These are phyloP conservation scores for Hoplodrina blanda DNA, from an alignment of 2,888 invertebrate species.

Conservation along the genomic window DNA sequence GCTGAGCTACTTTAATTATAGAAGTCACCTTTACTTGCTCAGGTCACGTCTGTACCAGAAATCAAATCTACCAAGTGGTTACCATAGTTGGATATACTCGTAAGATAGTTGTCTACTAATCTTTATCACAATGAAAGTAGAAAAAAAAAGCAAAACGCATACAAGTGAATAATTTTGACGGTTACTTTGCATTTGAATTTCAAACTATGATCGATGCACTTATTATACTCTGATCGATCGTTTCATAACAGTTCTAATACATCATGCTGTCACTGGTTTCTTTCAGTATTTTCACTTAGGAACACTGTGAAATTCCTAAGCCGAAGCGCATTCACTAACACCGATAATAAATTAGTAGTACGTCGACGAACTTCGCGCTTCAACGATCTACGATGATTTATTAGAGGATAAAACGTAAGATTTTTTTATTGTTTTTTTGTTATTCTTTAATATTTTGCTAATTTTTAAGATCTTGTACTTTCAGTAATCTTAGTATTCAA, in stretches of 20 bases:
- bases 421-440: constrained; percentile 19
- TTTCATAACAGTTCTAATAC: constrained; percentile 30
- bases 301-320: constrained; percentile 37
- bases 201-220: constrained; percentile 5
- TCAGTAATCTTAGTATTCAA: background rate
- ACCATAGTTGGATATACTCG: no score
- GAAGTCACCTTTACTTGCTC: no score
- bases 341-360: constrained; percentile 43
- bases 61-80: no score
- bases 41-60: no score
- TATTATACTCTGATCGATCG: constrained; percentile 31
- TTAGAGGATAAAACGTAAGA: constrained; percentile 16
- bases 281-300: constrained; percentile 55
- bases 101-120: no score
- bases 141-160: background rate
- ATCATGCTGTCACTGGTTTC: constrained; percentile 42
- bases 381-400: constrained; percentile 54
- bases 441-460: constrained; percentile 25
- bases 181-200: constrained; percentile 32
- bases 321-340: constrained; percentile 35
- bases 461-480: constrained; percentile 15
- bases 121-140: background rate
- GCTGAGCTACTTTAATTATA: no score
- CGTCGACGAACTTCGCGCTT: constrained; percentile 45
- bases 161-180: background rate